Percentiles rank a stretch among this genome's conserved stretches.
These are phyloP conservation scores for Zaprionus ghesquierei DNA, from an alignment of 1,140 invertebrate species.

Conservation along the genomic window DNA sequence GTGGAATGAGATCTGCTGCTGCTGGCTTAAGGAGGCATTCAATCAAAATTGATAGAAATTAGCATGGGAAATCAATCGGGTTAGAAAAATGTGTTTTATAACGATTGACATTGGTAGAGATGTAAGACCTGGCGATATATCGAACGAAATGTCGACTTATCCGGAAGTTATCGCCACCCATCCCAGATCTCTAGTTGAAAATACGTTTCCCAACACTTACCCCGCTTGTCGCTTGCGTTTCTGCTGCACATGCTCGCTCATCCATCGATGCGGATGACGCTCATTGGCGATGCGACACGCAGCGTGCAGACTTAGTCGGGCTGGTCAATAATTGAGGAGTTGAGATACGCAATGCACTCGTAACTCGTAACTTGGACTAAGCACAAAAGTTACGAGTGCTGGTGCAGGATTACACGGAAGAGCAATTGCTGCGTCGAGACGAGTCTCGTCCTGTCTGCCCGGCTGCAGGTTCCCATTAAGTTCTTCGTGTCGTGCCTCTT, in stretches of 20 bases:
- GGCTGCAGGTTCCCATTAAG: not conserved
- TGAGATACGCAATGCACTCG: constrained; percentile 32
- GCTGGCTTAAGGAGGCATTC: not conserved
- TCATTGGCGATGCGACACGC: constrained; percentile 52
- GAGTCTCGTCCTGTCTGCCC: not conserved
- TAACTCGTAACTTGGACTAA: constrained; percentile 22
- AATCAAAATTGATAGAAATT: constrained; percentile 22
- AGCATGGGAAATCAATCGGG: not conserved
- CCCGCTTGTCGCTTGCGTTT: not conserved
- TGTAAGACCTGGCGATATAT: too few species aligned
- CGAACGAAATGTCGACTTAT: too few species aligned
- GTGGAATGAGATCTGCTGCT: not conserved
- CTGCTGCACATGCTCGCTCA: not conserved
- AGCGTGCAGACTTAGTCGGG: not conserved
- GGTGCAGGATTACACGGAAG: constrained; percentile 13
- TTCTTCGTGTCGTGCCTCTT: not conserved
- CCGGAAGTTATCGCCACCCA: not conserved
- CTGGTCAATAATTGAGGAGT: constrained; percentile 47
- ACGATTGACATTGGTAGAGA: not conserved
- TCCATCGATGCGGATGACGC: not conserved
- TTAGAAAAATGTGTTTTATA: not conserved
- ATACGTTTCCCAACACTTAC: not conserved
- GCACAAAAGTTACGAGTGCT: constrained; percentile 34
- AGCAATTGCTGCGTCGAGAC: not conserved
- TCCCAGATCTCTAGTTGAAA: not conserved